Conservation (phyloP, 1,140 invertebrate species). For the Limonius californicus region DNA sequence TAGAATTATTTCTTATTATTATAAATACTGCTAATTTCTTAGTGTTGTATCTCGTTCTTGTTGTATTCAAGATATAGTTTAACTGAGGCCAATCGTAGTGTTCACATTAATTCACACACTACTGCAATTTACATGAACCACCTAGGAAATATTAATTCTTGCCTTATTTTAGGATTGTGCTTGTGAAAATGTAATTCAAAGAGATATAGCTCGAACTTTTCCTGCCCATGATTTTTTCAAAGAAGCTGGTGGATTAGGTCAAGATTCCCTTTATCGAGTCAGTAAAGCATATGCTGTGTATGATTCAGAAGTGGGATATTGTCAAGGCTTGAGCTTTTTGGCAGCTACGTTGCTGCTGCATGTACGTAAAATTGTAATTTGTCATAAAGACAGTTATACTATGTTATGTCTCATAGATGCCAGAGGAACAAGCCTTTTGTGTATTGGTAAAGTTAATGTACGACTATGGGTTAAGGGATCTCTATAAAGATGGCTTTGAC, state of each 20-base stretch:
- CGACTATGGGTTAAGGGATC: slow-evolving; percentile 87
- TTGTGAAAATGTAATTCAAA: slow-evolving; percentile 87
- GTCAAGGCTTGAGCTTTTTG: slow-evolving; percentile 96
- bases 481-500: slow-evolving; percentile 96
- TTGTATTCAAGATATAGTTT: slow-evolving; percentile 18
- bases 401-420: no score
- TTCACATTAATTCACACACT: no score
- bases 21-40: no score
- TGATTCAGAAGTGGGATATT: slow-evolving; percentile 97
- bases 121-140: not conserved
- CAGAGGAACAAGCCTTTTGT: slow-evolving; percentile 98
- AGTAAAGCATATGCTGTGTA: slow-evolving; percentile 96
- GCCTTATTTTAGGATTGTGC: slow-evolving; percentile 69
- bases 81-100: no score
- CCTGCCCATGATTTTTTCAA: slow-evolving; percentile 98
- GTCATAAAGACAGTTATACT: no score
- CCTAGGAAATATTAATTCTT: slow-evolving; percentile 14
- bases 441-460: slow-evolving; percentile 97
- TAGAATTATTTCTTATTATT: no score
- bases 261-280: slow-evolving; percentile 93
- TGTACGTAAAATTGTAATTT: no score
- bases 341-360: slow-evolving; percentile 93
- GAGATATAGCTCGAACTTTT: slow-evolving; percentile 97
- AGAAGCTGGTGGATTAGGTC: slow-evolving; percentile 83
- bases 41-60: no score